Conservation (phyloP, 2,888 invertebrate genomes). For the Loripinus fragilis region DNA sequence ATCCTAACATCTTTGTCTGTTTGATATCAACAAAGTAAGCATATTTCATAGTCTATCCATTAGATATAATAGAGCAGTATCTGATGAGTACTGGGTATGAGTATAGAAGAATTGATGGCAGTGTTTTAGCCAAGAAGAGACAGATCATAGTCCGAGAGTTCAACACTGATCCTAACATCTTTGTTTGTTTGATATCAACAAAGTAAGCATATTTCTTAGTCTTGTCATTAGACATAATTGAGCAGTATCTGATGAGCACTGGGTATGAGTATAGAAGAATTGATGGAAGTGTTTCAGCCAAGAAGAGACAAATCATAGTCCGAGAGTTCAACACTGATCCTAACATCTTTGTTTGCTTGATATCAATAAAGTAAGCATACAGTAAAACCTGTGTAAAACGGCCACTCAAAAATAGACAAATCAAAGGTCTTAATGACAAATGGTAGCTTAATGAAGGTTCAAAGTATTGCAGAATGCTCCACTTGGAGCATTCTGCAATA, state of each 20-base stretch:
- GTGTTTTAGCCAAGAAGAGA: conserved; percentile 69
- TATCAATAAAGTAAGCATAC: conserved; percentile 80
- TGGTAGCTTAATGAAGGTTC: no score
- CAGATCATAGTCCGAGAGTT: conserved; percentile 77
- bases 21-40: conserved; percentile 81
- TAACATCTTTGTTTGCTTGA: conserved; percentile 79
- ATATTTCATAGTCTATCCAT: conserved; percentile 49
- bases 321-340: conserved; percentile 79
- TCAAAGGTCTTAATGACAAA: no score
- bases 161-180: conserved; percentile 79
- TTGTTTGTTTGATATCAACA: conserved; percentile 80
- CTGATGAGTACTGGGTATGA: conserved; percentile 78
- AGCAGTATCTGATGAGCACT: conserved; percentile 78
- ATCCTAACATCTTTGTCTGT: conserved; percentile 79
- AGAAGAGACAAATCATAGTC: conserved; percentile 72
- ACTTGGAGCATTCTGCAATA: no score
- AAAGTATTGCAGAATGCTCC: no score
- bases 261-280: conserved; percentile 79
- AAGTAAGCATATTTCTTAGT: conserved; percentile 73
- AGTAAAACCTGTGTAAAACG: no score
- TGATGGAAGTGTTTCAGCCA: conserved; percentile 77
- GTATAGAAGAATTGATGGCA: conserved; percentile 80
- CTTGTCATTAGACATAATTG: conserved; percentile 80
- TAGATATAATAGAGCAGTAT: conserved; percentile 81
- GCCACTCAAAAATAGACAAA: no score